Percentiles rank a stretch among this genome's conserved stretches.
These are phyloP conservation scores for Mantis religiosa DNA, from an alignment of 2,888 invertebrate genomes.

Conservation along the genomic window DNA sequence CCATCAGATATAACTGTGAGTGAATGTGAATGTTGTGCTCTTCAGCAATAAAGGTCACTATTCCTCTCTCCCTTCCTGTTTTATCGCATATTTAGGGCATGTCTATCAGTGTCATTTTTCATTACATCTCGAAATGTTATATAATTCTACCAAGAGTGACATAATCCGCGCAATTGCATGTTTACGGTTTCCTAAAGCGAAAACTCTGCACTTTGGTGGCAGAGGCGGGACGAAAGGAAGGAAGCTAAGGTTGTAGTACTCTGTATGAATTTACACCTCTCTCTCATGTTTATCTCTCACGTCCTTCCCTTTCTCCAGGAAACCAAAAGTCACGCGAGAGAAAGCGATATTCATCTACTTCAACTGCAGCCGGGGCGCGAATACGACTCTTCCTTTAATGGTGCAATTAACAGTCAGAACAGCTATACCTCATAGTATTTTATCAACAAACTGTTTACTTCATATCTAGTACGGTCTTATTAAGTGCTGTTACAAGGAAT, in stretches of 20 bases:
- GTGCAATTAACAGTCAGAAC: background rate
- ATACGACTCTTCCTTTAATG: background rate
- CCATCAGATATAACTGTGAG: too few species aligned
- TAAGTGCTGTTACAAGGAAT: too few species aligned
- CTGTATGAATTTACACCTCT: background rate
- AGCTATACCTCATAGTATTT: background rate
- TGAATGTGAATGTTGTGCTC: too few species aligned
- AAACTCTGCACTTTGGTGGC: background rate
- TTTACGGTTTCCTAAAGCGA: background rate
- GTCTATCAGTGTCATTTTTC: too few species aligned
- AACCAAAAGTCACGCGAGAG: background rate
- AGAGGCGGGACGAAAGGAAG: background rate
- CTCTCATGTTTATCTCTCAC: background rate
- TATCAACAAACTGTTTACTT: background rate
- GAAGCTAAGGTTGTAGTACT: background rate
- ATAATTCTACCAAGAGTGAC: too few species aligned
- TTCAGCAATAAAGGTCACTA: too few species aligned
- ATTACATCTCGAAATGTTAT: too few species aligned
- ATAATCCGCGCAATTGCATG: background rate
- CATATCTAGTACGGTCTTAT: too few species aligned
- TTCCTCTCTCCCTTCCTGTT: too few species aligned
- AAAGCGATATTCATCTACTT: background rate
- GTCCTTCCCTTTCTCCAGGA: background rate
- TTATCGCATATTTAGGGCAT: too few species aligned
- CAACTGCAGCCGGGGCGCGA: background rate